These are phyloP conservation scores for Monopis laevigella DNA, from an alignment of 2,888 invertebrate species.

Conservation along the genomic window DNA sequence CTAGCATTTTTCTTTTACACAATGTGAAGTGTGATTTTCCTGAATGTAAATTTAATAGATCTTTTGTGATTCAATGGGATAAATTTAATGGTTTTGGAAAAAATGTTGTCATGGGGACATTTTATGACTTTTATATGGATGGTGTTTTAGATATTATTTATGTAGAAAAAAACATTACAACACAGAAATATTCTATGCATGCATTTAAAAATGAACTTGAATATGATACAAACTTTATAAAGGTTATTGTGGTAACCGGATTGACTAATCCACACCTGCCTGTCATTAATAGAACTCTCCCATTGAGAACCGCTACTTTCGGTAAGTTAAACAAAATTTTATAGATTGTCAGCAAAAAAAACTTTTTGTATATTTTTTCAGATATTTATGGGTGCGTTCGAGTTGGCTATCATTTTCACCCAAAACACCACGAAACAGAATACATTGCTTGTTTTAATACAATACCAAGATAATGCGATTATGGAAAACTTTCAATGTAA, in stretches of 20 bases:
- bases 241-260: conserved; percentile 92
- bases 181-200: conserved; percentile 68
- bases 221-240: conserved; percentile 95
- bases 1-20: conserved; percentile 78
- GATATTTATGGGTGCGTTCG: too few species aligned
- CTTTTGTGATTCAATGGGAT: conserved; percentile 82
- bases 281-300: conserved; percentile 76
- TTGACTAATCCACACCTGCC: conserved; percentile 76
- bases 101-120: conserved; percentile 84
- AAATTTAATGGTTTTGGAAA: conserved; percentile 75
- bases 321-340: conserved; percentile 48
- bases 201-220: conserved; percentile 89
- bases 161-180: conserved; percentile 64
- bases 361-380: too few species aligned
- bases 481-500: too few species aligned
- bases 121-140: conserved; percentile 95
- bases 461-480: too few species aligned
- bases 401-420: too few species aligned
- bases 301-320: conserved; percentile 80
- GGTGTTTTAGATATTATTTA: conserved; percentile 92
- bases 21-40: conserved; percentile 77
- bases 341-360: not conserved
- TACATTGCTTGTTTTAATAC: too few species aligned
- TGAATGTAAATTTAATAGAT: conserved; percentile 74
- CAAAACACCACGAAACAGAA: too few species aligned